Evolutionary conservation across 37 sponge, comb jelly and placozoan species (phyloP), one percentile per base, ranked within the genome.

Genomic region (Lycopodina hypogea): DNA sequence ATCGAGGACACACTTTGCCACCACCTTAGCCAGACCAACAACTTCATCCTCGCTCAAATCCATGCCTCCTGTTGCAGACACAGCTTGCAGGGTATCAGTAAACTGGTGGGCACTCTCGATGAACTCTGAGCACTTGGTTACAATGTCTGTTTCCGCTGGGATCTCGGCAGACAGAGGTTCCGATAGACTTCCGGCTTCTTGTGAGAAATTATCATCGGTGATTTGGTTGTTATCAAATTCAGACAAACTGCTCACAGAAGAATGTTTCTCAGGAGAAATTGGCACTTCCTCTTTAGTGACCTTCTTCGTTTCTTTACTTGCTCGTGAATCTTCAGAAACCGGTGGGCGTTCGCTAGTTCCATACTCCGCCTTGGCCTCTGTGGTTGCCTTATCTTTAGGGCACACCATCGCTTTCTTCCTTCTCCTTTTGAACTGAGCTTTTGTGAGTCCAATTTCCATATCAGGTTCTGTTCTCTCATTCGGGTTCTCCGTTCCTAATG

Each of bases 361-460:
- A 3, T 71, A 4, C 34, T 8, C 37, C 4, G 29, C 34, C 8
- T 8, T 7, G 6, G 3, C 38, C 29, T 32, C 37, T 37, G 6
- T 30, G 68, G 21, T 14, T 7, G 8, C 14, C 38, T 37, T 3
- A 30, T 30, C 74, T 3, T n/a, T n/a, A n/a, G n/a, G n/a, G n/a
- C n/a, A n/a, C n/a, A 24, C 22, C 57, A 52, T 53, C 3, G 55
- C 74, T 36, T 74, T 33, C 57, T 74, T 42, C 57, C 58, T 56
- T 34, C 56, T 19, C 50, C 42, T 66, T 56, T 48, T 76, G 51
- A 29, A 45, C 60, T 53, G 28, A 21, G 76, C 24, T 12, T 61
- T 59, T 1, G 33, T 59, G 48, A 70, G 71, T 21, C 48, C 9
- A 45, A 45, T 45, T 4, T 12, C 28, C 61, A 29, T 17, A 17